Conservation (phyloP, 2,797 vertebrate genomes). For the Propithecus perrieri region DNA sequence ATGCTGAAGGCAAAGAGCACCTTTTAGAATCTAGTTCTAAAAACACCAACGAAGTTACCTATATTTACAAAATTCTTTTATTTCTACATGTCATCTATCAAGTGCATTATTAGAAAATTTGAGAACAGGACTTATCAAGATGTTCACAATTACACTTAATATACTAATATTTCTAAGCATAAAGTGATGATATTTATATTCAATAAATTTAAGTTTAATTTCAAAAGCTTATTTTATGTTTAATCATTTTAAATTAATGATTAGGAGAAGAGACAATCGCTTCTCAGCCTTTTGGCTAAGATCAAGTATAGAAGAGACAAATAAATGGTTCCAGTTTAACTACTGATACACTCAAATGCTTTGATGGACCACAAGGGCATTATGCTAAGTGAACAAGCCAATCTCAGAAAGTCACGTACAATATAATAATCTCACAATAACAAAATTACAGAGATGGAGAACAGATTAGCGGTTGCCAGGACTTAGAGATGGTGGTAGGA, state of each 20-base stretch:
- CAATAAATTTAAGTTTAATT: not conserved
- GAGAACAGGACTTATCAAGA: not conserved
- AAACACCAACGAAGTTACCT: not conserved
- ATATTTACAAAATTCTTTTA: not conserved
- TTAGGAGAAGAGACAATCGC: not conserved
- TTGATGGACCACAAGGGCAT: not conserved
- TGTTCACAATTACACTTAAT: not conserved
- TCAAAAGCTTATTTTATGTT: constrained; percentile 26
- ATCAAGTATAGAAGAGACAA: not conserved
- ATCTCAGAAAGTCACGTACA: not conserved
- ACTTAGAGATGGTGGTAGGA: not conserved
- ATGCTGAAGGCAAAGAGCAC: not conserved
- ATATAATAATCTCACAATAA: not conserved
- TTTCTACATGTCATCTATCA: not conserved
- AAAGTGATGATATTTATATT: constrained; percentile 11
- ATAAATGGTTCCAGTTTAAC: not conserved
- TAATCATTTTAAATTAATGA: constrained; percentile 4
- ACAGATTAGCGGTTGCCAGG: not conserved
- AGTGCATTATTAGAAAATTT: not conserved
- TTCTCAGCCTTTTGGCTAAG: no score
- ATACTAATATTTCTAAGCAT: not conserved
- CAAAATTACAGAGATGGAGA: not conserved
- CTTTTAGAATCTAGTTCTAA: not conserved
- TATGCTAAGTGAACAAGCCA: constrained; percentile 12
- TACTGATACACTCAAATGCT: not conserved